A percentile compares a stretch with the other conserved stretches of the same genome.
phyloP scores from a whole-genome alignment of 2,888 invertebrate genomes.

The Cataglyphis albicans region DNA sequence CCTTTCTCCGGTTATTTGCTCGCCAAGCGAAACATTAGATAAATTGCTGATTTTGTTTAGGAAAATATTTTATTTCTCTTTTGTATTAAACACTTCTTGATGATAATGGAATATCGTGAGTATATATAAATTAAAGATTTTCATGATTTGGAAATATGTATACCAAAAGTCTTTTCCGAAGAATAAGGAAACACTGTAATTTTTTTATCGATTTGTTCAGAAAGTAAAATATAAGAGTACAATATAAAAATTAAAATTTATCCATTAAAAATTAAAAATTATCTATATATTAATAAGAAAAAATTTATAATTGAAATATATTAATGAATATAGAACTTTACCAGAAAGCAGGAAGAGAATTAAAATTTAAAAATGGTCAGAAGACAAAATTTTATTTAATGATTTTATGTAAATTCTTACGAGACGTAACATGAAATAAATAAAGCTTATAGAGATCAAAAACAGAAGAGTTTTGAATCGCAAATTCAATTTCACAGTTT shows the following conservation, averaged over 20 bases:
- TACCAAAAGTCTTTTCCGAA: not conserved
- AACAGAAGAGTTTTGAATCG: not conserved
- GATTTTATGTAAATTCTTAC: not conserved
- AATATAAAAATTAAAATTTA: too few relatives aligned
- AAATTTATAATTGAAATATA: not conserved
- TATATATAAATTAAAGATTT: not conserved
- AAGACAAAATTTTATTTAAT: not conserved
- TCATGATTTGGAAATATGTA: not conserved
- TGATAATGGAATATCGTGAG: not conserved
- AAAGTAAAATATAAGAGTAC: not conserved
- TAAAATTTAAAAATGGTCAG: not conserved
- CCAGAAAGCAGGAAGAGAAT: not conserved
- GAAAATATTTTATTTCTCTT: not conserved
- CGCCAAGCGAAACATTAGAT: not conserved
- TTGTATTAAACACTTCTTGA: not conserved
- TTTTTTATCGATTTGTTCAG: not conserved
- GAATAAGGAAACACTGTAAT: not conserved
- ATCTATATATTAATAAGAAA: too few relatives aligned
- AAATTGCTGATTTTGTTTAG: not conserved
- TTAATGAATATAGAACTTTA: not conserved
- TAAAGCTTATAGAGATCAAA: not conserved
- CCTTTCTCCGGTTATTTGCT: not conserved
- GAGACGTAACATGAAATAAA: not conserved
- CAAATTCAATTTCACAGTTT: not conserved
- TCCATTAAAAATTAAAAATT: too few relatives aligned